Base-by-base conservation (phyloP, 2,113 vertebrate species). In the Sterna hirundo region DNA sequence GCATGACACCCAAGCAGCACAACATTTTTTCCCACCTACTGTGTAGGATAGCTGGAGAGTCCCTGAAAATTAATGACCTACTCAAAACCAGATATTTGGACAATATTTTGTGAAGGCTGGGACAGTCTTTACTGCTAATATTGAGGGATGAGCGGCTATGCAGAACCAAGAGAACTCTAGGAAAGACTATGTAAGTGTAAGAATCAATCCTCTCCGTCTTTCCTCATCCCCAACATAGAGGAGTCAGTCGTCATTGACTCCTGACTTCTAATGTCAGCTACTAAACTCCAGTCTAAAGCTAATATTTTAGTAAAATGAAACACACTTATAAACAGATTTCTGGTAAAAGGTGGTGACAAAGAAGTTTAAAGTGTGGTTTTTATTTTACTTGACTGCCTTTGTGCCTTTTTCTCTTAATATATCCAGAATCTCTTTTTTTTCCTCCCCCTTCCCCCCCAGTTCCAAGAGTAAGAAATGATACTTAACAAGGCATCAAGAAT, bases 1-100 rank as follows among this genome's bases (percentile, higher is more conserved):
- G 96, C 93, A 65, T 87, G 49, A 90, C 44, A 76, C 34, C 9
- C 65, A 65, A 94, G 91, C 18, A 79, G 52, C 36, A 76, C 79
- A 77, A 90, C 51, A 79, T 94, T 96, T 97, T 95, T 96, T 89
- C 87, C 70, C 83, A 87, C 66, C 87, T 91, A 57, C 88, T 78
- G 15, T 57, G 78, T 71, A 65, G 51, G 47, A 71, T 36, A 72
- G 71, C 54, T 77, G 46, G 52, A 57, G 89, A 86, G 68, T 44
- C 51, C 46, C 51, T 74, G 79, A 69, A 93, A 90, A 95, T 66
- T 83, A 88, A 94, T 86, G 49, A 68, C 47, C 61, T 90, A 49
- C 84, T 89, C 54, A 82, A 72, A 92, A 94, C 75, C 27, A 92
- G 66, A 54, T 79, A 74, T 29, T 87, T 76, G 42, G 51, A 68